Base-by-base conservation (phyloP, 2,888 invertebrate genomes). In the Eulithis prunata region DNA sequence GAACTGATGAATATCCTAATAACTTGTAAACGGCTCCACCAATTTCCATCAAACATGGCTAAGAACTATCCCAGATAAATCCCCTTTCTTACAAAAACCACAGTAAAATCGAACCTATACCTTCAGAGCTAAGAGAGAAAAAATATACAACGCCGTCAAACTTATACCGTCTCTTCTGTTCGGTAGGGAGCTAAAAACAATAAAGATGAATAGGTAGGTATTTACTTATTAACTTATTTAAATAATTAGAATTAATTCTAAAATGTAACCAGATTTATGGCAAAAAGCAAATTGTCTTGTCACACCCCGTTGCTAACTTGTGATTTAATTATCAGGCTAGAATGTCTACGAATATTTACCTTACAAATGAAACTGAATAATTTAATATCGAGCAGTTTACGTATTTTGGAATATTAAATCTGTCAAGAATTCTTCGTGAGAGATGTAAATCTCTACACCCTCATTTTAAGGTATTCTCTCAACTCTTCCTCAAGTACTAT, bases 301-400 rank as follows among this genome's bases (percentile, higher is more conserved):
- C 28, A 52, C 5, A 32, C 52, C 4, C 14, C 47, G 13, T 7
- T 21, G 28, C 32, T 32, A 52, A 32, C 28, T 32, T 32, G 36
- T 53, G 52, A 53, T 36, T 36, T 53, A 51, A 51, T 53, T 53
- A 51, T 21, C 32, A 52, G 7, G 52, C 52, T 52, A 52, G 28
- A 51, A 51, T 28, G 11, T 8, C 11, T 11, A 28, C 8, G 41
- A 41, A 41, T 41, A 41, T 41, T 41, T 41, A 41, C 41, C 6
- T 41, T 8, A 3, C 51, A 51, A 51, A 51, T 51, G 28, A 8
- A 51, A 51, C 28, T 51, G 51, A 51, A 51, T 28, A 28, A 51
- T 51, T 51, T 51, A 51, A 51, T 47, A 47, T 47, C 14, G 47
- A 47, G 8, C 47, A 13, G 47, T 8, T 1, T 41, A 3, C 2